These are phyloP conservation scores for Ceratina japonica DNA, from an alignment of 1,140 invertebrate species.

Conservation along the genomic window DNA sequence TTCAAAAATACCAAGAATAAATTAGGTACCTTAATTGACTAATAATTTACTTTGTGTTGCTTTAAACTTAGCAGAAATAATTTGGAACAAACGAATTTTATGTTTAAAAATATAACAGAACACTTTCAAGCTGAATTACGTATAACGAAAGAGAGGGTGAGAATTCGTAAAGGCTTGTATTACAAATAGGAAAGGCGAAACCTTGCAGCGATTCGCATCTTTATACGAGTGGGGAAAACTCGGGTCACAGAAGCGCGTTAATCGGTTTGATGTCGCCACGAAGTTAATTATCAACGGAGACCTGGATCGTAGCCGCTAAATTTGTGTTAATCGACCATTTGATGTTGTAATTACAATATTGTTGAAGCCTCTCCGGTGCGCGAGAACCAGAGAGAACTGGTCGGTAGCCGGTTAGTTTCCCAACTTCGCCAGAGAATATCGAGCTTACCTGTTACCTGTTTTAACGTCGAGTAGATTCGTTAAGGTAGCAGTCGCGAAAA, in stretches of 20 bases:
- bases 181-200: constrained; percentile 38
- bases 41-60: too few species aligned
- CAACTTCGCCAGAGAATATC: neutral
- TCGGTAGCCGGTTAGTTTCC: neutral
- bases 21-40: too few species aligned
- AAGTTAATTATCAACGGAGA: constrained; percentile 55
- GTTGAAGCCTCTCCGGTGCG: neutral
- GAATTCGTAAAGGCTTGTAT: constrained; percentile 36
- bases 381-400: neutral
- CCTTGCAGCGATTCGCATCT: constrained; percentile 8
- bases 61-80: too few species aligned
- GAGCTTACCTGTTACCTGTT: neutral
- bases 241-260: constrained; percentile 26
- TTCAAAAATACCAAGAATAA: too few species aligned
- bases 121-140: neutral
- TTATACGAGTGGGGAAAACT: constrained; percentile 29
- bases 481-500: too few species aligned
- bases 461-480: neutral
- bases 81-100: neutral
- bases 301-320: constrained; percentile 39
- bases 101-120: neutral
- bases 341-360: constrained; percentile 58
- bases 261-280: constrained; percentile 45
- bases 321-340: constrained; percentile 60
- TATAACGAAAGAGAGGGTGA: neutral